phyloP scores from a whole-genome alignment of 2,113 vertebrate species.

The Zonotrichia leucophrys region DNA sequence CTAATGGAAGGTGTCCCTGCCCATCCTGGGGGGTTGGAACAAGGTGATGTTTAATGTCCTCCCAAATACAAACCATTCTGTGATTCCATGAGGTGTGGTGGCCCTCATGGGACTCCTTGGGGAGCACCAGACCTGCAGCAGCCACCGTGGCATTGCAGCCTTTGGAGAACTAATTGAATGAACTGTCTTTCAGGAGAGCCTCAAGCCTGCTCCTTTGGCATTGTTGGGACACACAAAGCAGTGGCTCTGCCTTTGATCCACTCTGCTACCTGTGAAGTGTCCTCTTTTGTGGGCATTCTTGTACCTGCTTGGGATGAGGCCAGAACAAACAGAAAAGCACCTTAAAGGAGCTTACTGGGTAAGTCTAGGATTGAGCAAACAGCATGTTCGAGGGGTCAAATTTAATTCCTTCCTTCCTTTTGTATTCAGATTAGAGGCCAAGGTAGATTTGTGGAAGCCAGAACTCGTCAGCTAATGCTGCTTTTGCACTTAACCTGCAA shows the following conservation, averaged over 20 bases:
- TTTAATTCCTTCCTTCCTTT: constrained; percentile 90
- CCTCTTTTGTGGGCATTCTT: constrained; percentile 70
- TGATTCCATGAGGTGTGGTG: background rate
- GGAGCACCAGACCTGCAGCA: background rate
- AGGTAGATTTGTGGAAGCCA: constrained; percentile 89
- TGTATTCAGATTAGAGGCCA: constrained; percentile 96
- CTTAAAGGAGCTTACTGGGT: constrained; percentile 72
- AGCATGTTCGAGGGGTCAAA: constrained; percentile 84
- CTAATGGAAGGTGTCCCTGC: background rate
- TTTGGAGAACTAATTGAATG: constrained; percentile 9
- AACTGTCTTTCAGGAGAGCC: constrained; percentile 55
- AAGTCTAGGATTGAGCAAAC: constrained; percentile 82
- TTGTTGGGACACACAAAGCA: constrained; percentile 33
- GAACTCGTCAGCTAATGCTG: constrained; percentile 86
- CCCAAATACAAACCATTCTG: background rate
- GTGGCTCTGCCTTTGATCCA: constrained; percentile 56
- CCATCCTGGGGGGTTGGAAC: fast-evolving
- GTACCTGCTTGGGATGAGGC: constrained; percentile 70
- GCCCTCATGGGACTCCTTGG: fast-evolving
- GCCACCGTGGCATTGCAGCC: background rate
- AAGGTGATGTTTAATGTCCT: background rate
- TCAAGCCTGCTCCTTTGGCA: background rate
- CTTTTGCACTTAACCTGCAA: constrained; percentile 95
- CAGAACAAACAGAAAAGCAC: constrained; percentile 81
- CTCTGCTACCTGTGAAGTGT: constrained; percentile 63